Base-by-base conservation (phyloP, 2,888 invertebrate genomes). In the Cataglyphis rosenhaueri region DNA sequence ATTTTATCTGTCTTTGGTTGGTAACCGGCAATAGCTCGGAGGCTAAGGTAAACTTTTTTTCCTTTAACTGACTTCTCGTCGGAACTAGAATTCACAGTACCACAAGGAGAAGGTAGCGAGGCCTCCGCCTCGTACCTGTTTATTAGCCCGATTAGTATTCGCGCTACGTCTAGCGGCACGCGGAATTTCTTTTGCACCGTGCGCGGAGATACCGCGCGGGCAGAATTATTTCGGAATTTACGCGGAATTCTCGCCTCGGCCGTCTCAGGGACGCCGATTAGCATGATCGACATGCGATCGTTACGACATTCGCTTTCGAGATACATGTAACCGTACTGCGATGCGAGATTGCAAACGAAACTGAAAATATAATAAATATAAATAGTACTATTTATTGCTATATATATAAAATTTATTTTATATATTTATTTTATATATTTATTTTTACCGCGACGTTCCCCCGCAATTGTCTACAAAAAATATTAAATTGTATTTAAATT, bases 71-170 rank as follows among this genome's bases (percentile, higher is more conserved):
- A 44, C 35, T 59, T 79, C 71, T 70, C 55, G 35, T 35, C 38
- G 66, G 25, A 79, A 79, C 12, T 78, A 32, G 57, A 70, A 59
- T 59, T 68, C 21, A 21, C 66, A 35, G 9, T 15, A 25, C 32
- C n/a, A 18, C 57, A 21, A n/a, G 48, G 55, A 38, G 38, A 65
- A 55, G 48, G 55, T 35, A 12, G n/a, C 65, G 66, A 57, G 48
- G 64, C 48, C 82, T 38, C 48, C 76, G 61, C 5, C 38, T 66
- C 32, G 65, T 55, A 12, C 25, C 25, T 25, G 25, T 25, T 57
- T 44, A 61, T 79, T 65, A 59, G 78, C 32, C 15, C 29, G 68
- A 68, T 86, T 84, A 87, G 84, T 83, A 87, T 87, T 86, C 86
- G 62, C 52, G 52, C 25, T 65, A 38, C 84, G 81, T 81, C 75